Evolutionary conservation across 2,888 invertebrate species (phyloP), one percentile per base, ranked within the genome.

Genomic region (Cheilosia pagana): DNA sequence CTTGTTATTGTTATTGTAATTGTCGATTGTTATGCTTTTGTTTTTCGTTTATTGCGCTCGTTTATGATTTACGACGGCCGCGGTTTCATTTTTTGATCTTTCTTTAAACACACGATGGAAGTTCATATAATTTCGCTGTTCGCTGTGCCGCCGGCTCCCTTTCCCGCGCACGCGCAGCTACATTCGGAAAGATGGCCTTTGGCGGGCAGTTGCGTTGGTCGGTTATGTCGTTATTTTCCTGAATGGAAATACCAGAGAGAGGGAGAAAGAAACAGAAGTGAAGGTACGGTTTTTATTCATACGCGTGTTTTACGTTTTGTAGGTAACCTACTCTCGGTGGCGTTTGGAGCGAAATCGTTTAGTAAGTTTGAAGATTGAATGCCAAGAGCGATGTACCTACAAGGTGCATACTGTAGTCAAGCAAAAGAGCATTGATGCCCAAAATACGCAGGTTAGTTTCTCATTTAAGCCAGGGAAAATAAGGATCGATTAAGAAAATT

Each of bases 41-140:
- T 48, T 67, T 50, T 48, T 53, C 28, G 48, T 59, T 75, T 55
- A 72, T 52, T 63, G 45, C 53, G 45, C 28, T 59, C 23, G 39
- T 50, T 59, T 59, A 43, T 63, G 55, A 60, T 35, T 50, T 59
- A 31, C 52, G 39, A 31, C 52, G 39, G 45, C n/a, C 35, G 81
- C 65, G 76, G 70, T 65, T 48, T 70, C n/a, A 43, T 63, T 71
- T 81, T 77, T 71, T 53, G 60, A 55, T 59, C 60, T 71, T 60
- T 59, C 60, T 71, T 60, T 28, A 68, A 35, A 60, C 35, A 39
- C 48, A 28, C 28, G 53, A 53, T 41, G 55, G 74, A 60, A 74
- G 78, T 65, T 71, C 50, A 52, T 45, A 65, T 45, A 65, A 60
- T 55, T 59, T 71, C 8, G 16, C 23, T 25, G 41, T n/a, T n/a